Evolutionary conservation across 1,140 invertebrate species (phyloP), one percentile per base, ranked within the genome.

Genomic region (Bombyx mori): DNA sequence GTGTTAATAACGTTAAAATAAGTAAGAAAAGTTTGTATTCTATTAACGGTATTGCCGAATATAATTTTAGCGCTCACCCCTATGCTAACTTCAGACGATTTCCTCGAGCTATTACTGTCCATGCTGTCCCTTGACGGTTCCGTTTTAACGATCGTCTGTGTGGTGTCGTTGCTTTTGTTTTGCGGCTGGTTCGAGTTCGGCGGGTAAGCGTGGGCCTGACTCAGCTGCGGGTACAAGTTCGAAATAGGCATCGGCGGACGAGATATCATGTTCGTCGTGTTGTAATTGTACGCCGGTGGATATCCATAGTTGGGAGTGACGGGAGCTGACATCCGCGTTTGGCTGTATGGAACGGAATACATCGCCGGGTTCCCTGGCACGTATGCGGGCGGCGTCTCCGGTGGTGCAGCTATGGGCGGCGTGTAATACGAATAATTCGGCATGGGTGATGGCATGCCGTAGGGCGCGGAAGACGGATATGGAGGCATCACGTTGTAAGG

Each of bases 251-350:
- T 69, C 0, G 79, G 63, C 1, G 82, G 79, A 47, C 83, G 57
- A 0, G 82, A 68, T 62, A 85, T 80, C 72, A 85, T 75, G 52
- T 85, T 85, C 1, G 82, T 87, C 7, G 82, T 83, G 45, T 63
- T 82, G 54, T 82, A 86, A 44, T 83, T 85, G 58, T 85, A 86
- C 6, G 69, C 8, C 5, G 75, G 54, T 1, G 68, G 57, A 7
- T 71, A 63, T 0, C 62, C 74, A 57, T 82, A 80, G 3, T 64
- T 58, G 54, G 82, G 82, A 0, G 81, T 71, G 1, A 73, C 45
- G 0, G 82, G 80, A 1, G 73, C 54, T 0, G 81, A 73, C 75
- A 85, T 75, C 53, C 80, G 62, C 6, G 83, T 84, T 61, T 83
- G 82, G 26, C 61, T 66, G 46, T 84, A 84, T 12, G 74, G 80